Conservation (phyloP, 2,888 invertebrate genomes). For the Taphrorychus bicolor region DNA sequence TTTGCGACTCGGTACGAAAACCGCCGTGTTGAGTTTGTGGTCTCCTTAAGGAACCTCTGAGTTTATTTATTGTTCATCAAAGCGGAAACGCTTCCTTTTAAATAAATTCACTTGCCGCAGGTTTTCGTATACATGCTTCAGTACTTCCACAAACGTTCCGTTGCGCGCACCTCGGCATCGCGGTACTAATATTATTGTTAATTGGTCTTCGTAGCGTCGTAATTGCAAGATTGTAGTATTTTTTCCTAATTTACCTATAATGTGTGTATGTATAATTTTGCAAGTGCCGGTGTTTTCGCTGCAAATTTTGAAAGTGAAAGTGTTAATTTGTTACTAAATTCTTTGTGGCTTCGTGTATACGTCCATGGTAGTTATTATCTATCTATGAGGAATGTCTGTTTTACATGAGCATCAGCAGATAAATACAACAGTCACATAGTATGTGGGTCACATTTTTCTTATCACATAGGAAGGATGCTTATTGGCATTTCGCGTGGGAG, state of each 20-base stretch:
- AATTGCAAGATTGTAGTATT: not conserved
- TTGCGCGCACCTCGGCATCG: constrained; percentile 15
- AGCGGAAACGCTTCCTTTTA: constrained; percentile 37
- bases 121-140: constrained; percentile 24
- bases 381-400: not conserved
- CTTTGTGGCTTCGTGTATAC: too few species aligned
- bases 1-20: too few species aligned
- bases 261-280: not conserved
- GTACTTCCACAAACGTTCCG: constrained; percentile 21
- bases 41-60: not conserved
- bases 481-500: not conserved
- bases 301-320: not conserved
- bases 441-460: constrained; percentile 28
- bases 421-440: constrained; percentile 8
- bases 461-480: constrained; percentile 27
- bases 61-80: constrained; percentile 21
- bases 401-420: too few species aligned
- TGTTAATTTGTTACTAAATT: not conserved
- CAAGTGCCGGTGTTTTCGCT: not conserved
- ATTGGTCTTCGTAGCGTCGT: not conserved
- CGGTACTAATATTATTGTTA: not conserved
- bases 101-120: constrained; percentile 27
- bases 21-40: too few species aligned
- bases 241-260: not conserved
- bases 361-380: not conserved